These are phyloP conservation scores for Stichopus chloronotus DNA, from an alignment of 35 echinoderm and acorn worm genomes.

Conservation along the genomic window DNA sequence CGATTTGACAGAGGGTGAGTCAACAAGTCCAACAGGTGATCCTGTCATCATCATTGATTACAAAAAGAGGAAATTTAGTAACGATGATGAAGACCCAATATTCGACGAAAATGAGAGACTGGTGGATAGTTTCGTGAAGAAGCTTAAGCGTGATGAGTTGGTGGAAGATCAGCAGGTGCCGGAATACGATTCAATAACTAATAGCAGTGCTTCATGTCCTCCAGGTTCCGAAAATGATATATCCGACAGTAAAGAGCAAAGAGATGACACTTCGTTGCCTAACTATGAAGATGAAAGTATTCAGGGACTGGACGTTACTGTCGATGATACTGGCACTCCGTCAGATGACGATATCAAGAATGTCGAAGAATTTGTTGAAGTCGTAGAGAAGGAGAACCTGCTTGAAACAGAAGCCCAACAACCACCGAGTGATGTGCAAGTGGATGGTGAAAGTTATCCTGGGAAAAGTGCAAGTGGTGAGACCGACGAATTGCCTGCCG, in stretches of 20 bases:
- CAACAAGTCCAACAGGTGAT: constrained; percentile 12
- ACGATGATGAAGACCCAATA: neutral
- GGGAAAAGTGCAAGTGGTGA: neutral
- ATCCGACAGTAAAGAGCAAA: neutral
- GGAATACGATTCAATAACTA: neutral
- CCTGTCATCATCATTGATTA: constrained; percentile 23
- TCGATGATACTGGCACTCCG: neutral
- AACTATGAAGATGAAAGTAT: no score
- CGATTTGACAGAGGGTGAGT: constrained; percentile 1
- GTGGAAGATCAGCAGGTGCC: neutral
- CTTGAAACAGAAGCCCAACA: neutral
- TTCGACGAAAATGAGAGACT: neutral
- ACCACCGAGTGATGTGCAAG: neutral
- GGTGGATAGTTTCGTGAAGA: neutral
- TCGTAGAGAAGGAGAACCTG: neutral
- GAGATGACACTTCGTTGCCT: neutral
- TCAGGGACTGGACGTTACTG: no score
- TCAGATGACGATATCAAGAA: neutral
- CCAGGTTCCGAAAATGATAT: neutral
- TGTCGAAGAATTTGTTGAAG: neutral
- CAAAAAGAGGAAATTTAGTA: constrained; percentile 9
- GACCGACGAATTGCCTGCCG: no score
- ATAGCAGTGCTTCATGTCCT: neutral
- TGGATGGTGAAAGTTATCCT: neutral
- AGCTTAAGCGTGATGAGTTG: neutral